phyloP scores from a whole-genome alignment of 2,888 invertebrate species.

The Ectemnius lituratus region DNA sequence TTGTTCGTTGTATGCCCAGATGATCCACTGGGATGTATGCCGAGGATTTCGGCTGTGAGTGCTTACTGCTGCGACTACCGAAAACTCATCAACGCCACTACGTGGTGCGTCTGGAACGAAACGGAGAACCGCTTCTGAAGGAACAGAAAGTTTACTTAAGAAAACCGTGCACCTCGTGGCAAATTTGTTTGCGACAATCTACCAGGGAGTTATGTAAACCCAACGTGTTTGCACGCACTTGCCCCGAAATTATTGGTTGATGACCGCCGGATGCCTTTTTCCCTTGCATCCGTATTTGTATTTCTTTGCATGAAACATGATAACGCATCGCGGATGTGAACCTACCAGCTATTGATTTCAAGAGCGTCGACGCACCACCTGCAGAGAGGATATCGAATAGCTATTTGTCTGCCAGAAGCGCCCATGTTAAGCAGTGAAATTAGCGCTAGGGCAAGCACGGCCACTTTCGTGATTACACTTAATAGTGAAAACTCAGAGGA shows the following conservation, averaged over 20 bases:
- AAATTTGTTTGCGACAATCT: slow-evolving; percentile 36
- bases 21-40: slow-evolving; percentile 41
- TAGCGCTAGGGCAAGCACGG: background rate
- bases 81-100: slow-evolving; percentile 62
- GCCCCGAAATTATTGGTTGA: background rate
- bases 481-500: background rate
- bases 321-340: background rate
- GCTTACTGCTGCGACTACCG: slow-evolving; percentile 42
- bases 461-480: background rate
- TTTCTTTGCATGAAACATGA: background rate
- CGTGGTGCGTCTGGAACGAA: slow-evolving; percentile 20
- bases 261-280: background rate
- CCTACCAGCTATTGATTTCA: background rate
- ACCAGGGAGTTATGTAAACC: slow-evolving; percentile 29
- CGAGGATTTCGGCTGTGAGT: slow-evolving; percentile 6
- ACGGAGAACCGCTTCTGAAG: slow-evolving; percentile 34
- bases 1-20: slow-evolving; percentile 35
- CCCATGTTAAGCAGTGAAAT: background rate
- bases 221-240: background rate
- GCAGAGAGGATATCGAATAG: slow-evolving; percentile 1
- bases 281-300: background rate
- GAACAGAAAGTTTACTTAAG: slow-evolving; percentile 59
- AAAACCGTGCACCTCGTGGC: slow-evolving; percentile 33
- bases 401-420: background rate
- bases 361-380: background rate